These are phyloP conservation scores for Patagioenas fasciata DNA, from an alignment of 2,113 vertebrate genomes.

Conservation along the genomic window DNA sequence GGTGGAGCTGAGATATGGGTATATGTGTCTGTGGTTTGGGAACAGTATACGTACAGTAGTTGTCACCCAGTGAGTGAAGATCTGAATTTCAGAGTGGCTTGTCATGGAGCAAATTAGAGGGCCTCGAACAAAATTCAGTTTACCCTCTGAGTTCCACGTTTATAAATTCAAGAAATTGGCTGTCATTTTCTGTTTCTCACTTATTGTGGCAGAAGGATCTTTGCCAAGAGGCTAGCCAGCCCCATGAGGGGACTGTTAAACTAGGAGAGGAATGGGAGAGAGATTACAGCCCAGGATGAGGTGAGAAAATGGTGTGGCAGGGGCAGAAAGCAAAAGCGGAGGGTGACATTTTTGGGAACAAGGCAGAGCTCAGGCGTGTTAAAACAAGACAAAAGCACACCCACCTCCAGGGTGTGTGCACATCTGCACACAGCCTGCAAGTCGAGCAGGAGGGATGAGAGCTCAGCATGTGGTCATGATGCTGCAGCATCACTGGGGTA, in stretches of 20 bases:
- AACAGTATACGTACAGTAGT: background rate
- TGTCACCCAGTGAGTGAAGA: background rate
- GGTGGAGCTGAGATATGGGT: background rate
- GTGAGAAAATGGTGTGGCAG: background rate
- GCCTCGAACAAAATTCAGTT: background rate
- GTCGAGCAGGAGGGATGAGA: background rate
- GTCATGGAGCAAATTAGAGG: background rate
- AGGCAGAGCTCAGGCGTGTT: background rate
- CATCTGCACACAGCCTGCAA: background rate
- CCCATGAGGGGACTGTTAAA: background rate
- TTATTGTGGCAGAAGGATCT: background rate
- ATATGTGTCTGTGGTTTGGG: background rate
- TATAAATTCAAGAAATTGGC: background rate
- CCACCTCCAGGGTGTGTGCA: background rate
- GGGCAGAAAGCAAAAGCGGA: background rate
- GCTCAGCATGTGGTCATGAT: background rate
- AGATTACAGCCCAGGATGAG: background rate
- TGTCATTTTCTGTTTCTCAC: background rate
- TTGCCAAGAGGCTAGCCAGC: background rate
- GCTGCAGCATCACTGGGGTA: background rate
- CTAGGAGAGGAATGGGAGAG: accelerated
- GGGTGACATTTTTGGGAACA: background rate
- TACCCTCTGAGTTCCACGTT: background rate
- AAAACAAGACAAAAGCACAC: background rate
- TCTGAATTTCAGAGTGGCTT: background rate